Base-by-base conservation (phyloP, 2,888 invertebrate species). In the Drosophila atroscutellata region DNA sequence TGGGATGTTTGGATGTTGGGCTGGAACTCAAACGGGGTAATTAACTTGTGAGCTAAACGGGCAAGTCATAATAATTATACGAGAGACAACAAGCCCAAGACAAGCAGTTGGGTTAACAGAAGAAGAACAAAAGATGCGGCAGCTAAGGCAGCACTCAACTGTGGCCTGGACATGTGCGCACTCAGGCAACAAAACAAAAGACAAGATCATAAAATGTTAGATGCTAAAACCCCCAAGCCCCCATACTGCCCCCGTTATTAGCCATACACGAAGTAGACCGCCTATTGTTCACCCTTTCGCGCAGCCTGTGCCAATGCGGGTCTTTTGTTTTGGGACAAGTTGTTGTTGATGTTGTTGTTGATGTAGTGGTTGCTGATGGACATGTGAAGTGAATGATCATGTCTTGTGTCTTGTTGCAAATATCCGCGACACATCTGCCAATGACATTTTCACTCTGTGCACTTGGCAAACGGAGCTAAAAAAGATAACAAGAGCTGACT, bases 11-110 rank as follows among this genome's bases (percentile, higher is more conserved):
- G 15, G 28, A 49, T 32, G 42, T 13, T 55, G 30, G 30, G 26
- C 67, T 72, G 62, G 37, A 36, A 58, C 62, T 49, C 62, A 42
- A 70, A 30, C 80, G 45, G 71, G 76, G 89, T 84, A 84, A 84
- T 84, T 84, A 84, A 84, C 89, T 89, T 89, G 87, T 84, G 87
- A 86, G 84, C 84, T 86, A 89, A 84, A 89, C 89, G 86, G 75
- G 61, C 72, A 59, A 88, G 72, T 88, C 88, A 83, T 89, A 86
- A 83, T 84, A 89, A 84, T 84, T 86, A 88, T 74, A 72, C 49
- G 69, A 54, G 51, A 56, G 64, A 70, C 81, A 78, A 76, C 72
- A 71, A 74, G 77, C 49, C 49, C 72, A 72, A 67, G 72, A 71
- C 50, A 64, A 51, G 54, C 52, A 49, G 55, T 45, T 47, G 71